phyloP scores from a whole-genome alignment of 2,888 invertebrate genomes.

The Macaria liturata region DNA sequence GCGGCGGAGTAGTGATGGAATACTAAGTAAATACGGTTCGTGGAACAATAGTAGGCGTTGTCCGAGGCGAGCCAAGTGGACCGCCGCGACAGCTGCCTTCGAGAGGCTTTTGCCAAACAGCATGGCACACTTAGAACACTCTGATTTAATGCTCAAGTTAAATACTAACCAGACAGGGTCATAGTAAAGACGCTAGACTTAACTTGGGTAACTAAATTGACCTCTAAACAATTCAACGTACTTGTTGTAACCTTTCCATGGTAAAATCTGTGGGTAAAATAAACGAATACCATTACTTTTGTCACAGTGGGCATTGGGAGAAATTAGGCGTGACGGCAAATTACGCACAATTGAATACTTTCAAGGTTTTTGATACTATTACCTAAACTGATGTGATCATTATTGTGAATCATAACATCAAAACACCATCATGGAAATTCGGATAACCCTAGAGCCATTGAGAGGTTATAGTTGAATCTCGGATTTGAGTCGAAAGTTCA shows the following conservation, averaged over 20 bases:
- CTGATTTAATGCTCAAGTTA: conserved; percentile 28
- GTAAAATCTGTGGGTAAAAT: background rate
- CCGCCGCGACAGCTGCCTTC: conserved; percentile 48
- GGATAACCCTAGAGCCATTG: conserved; percentile 23
- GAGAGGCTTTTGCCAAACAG: conserved; percentile 44
- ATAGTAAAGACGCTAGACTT: too few species aligned
- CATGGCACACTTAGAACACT: conserved; percentile 40
- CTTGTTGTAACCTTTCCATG: conserved; percentile 6
- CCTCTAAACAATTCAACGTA: background rate
- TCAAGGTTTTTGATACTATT: conserved; percentile 32
- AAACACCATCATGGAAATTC: conserved; percentile 50
- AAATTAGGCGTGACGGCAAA: conserved; percentile 36
- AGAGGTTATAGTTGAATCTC: conserved; percentile 22
- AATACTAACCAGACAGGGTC: too few species aligned
- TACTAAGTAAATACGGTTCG: conserved; percentile 43
- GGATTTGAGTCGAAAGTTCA: conserved; percentile 34
- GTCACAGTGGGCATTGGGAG: conserved; percentile 26
- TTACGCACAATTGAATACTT: conserved; percentile 28
- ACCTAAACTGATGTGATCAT: conserved; percentile 18
- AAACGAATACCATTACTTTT: conserved; percentile 28
- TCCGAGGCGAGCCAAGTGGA: conserved; percentile 34
- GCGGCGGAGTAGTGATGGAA: conserved; percentile 39
- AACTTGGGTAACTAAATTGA: background rate
- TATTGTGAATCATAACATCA: conserved; percentile 37
- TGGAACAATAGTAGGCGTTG: conserved; percentile 45